These are phyloP conservation scores for Ceratina japonica DNA, from an alignment of 1,140 invertebrate genomes.

Conservation along the genomic window DNA sequence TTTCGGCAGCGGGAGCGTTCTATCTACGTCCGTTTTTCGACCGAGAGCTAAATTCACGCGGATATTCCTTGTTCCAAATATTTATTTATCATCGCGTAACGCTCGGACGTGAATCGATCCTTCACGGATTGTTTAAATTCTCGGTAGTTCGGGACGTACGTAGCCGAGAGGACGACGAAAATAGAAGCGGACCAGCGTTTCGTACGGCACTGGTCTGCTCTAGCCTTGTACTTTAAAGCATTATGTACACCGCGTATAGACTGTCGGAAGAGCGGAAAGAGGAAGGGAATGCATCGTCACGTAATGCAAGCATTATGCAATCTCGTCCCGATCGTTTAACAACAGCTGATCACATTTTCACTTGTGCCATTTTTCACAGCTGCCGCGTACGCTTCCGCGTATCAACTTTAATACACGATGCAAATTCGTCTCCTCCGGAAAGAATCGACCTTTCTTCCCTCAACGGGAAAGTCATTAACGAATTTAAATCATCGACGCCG, in stretches of 20 bases:
- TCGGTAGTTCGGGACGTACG: background rate
- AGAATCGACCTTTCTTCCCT: background rate
- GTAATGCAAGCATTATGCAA: conserved; percentile 57
- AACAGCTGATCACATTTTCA: conserved; percentile 61
- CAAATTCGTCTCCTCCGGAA: background rate
- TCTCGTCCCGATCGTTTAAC: conserved; percentile 35
- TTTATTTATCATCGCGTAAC: too few species aligned
- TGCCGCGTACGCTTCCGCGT: too few species aligned
- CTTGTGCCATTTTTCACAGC: conserved; percentile 6
- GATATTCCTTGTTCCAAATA: too few species aligned
- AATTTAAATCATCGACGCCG: too few species aligned
- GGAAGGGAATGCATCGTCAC: conserved; percentile 47
- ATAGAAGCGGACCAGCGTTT: background rate
- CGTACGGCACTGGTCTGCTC: conserved; percentile 32
- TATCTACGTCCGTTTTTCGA: background rate
- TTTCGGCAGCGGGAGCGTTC: conserved; percentile 58
- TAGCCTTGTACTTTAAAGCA: conserved; percentile 58
- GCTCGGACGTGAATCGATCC: too few species aligned
- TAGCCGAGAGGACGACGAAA: background rate
- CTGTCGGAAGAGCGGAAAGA: conserved; percentile 46
- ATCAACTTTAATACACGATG: too few species aligned
- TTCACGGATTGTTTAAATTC: background rate
- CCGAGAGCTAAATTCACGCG: background rate
- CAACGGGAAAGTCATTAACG: too few species aligned
- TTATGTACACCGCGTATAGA: conserved; percentile 26